A percentile compares a stretch with the other conserved stretches of the same genome.
Conservation (phyloP, 2,797 vertebrate species). For the Hoplostethus atlanticus region DNA sequence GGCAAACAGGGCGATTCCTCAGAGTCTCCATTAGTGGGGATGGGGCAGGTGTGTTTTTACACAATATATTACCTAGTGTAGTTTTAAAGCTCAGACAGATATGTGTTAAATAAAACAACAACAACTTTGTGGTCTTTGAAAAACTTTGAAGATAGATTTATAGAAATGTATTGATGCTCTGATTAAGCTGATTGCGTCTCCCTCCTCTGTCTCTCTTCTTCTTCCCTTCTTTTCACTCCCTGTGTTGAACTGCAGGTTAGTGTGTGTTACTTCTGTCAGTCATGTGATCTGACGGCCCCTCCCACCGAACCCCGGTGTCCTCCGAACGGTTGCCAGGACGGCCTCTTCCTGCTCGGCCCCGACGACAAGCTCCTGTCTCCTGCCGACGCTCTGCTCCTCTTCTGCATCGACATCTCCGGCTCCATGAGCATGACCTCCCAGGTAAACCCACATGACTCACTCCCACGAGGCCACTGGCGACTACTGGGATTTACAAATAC, state of each 20-base stretch:
- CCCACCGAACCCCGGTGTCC: neutral
- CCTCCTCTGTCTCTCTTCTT: no score
- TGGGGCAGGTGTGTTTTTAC: no score
- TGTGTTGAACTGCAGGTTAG: constrained; percentile 57
- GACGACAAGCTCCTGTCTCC: constrained; percentile 11
- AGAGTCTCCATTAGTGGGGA: no score
- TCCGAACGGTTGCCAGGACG: constrained; percentile 36
- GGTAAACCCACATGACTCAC: constrained; percentile 48
- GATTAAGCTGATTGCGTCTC: no score
- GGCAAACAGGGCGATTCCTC: no score
- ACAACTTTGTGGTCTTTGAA: no score
- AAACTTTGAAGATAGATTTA: no score
- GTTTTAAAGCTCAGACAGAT: no score
- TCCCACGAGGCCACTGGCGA: neutral
- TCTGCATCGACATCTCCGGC: constrained; percentile 83
- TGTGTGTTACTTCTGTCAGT: constrained; percentile 77
- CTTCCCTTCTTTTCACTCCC: constrained; percentile 1
- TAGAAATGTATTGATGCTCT: no score
- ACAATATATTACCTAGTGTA: no score
- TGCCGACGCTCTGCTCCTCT: constrained; percentile 71
- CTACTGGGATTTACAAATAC: neutral
- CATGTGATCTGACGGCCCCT: constrained; percentile 1
- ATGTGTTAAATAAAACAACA: no score
- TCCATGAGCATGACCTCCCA: constrained; percentile 79
- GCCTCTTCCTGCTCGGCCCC: constrained; percentile 64